Conservation (phyloP, 2,797 vertebrate species). For the Margarornis squamiger region DNA sequence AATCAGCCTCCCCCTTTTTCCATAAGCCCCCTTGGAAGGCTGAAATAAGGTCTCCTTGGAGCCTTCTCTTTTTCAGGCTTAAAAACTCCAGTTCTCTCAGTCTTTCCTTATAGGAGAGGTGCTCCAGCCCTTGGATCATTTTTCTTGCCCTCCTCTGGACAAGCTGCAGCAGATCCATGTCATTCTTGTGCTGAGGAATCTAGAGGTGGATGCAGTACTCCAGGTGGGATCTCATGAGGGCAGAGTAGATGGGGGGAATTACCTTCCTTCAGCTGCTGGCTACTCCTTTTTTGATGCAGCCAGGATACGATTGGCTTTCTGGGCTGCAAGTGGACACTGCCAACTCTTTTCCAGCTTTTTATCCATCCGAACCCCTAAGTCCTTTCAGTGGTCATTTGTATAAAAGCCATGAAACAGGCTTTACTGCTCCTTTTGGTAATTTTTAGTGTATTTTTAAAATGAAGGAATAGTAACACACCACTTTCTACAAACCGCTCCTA, state of each 20-base stretch:
- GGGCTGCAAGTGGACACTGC: not conserved
- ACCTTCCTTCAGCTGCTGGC: no score
- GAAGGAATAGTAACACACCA: not conserved
- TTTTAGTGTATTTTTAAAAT: not conserved
- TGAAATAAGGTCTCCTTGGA: not conserved
- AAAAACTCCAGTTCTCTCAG: not conserved
- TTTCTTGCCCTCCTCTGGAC: not conserved
- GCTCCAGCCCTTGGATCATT: not conserved
- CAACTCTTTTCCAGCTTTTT: not conserved
- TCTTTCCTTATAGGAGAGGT: not conserved
- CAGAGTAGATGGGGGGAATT: not conserved
- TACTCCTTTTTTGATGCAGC: not conserved
- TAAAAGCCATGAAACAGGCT: not conserved
- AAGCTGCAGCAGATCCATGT: not conserved
- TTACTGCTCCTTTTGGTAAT: not conserved
- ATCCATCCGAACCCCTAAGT: not conserved
- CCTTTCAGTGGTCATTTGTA: not conserved
- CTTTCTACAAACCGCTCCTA: not conserved
- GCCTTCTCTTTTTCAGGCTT: not conserved
- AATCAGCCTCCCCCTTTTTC: not conserved
- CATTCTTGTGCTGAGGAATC: not conserved
- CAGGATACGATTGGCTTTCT: not conserved
- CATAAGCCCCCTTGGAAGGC: not conserved
- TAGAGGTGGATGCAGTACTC: not conserved
- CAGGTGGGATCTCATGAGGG: not conserved